phyloP scores from a whole-genome alignment of 2,113 vertebrate species.

The Blennius ocellaris region DNA sequence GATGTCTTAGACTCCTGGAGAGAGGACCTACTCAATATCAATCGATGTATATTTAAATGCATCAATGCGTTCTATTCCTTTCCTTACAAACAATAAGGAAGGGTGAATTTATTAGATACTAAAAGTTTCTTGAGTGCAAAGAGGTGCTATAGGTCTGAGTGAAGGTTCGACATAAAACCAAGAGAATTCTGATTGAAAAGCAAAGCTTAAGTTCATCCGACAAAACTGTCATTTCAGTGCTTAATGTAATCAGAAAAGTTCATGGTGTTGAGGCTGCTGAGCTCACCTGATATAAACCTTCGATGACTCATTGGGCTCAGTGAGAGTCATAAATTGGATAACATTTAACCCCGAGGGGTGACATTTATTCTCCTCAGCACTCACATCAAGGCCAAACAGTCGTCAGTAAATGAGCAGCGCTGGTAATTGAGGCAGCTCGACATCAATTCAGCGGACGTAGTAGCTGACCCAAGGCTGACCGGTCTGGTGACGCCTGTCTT shows the following conservation, averaged over 20 bases:
- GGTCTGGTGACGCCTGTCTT: constrained; percentile 27
- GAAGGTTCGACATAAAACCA: too few relatives aligned
- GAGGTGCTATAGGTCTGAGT: too few relatives aligned
- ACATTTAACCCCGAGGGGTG: constrained; percentile 26
- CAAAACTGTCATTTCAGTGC: too few relatives aligned
- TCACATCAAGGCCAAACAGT: constrained; percentile 14
- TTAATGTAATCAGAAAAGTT: not conserved
- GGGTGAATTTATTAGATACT: too few relatives aligned
- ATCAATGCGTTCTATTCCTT: too few relatives aligned
- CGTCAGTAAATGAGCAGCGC: not conserved
- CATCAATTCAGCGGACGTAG: constrained; percentile 35
- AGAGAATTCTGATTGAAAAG: too few relatives aligned
- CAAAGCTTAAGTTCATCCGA: too few relatives aligned
- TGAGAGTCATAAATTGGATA: constrained; percentile 45
- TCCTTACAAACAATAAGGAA: too few relatives aligned
- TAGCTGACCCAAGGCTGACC: constrained; percentile 44
- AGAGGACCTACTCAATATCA: too few relatives aligned
- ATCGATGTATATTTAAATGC: too few relatives aligned
- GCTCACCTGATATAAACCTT: constrained; percentile 15
- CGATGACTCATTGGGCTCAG: constrained; percentile 23
- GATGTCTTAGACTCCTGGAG: too few relatives aligned
- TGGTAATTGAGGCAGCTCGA: constrained; percentile 38
- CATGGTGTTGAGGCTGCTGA: constrained; percentile 13
- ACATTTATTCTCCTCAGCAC: constrained; percentile 16
- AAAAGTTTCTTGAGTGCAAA: too few relatives aligned